phyloP scores from a whole-genome alignment of 2,888 invertebrate genomes.

The Pogonocherus hispidulus region DNA sequence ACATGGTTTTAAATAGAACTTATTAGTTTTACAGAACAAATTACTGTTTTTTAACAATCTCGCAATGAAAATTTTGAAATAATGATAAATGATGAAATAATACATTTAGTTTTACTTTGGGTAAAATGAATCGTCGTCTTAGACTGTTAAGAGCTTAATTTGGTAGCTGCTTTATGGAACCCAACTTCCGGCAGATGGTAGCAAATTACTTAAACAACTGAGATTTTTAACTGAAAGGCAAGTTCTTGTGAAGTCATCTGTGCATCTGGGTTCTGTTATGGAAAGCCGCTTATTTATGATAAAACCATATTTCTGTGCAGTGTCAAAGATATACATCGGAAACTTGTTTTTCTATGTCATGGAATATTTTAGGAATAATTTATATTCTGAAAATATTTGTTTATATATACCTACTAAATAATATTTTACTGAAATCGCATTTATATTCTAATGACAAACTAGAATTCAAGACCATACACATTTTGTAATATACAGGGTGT shows the following conservation, averaged over 20 bases:
- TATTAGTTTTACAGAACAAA: too few species aligned
- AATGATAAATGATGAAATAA: too few species aligned
- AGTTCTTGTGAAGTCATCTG: constrained; percentile 26
- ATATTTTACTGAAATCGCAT: too few species aligned
- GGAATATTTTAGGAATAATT: too few species aligned
- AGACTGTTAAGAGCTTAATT: not conserved
- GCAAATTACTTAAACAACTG: constrained; percentile 26
- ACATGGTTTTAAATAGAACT: not conserved
- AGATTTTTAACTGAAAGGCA: constrained; percentile 38
- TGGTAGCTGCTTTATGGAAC: not conserved
- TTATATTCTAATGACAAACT: too few species aligned
- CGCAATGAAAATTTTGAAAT: too few species aligned
- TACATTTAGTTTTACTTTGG: not conserved
- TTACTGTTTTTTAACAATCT: too few species aligned
- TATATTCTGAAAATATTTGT: too few species aligned
- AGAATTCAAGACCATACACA: too few species aligned
- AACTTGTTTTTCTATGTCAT: not conserved
- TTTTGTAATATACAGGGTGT: too few species aligned
- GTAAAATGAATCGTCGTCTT: not conserved
- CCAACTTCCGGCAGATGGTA: constrained; percentile 41
- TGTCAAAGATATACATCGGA: not conserved
- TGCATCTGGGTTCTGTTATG: constrained; percentile 22
- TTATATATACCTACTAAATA: too few species aligned
- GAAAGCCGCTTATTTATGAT: constrained; percentile 20
- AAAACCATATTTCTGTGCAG: constrained; percentile 15